A percentile compares a stretch with the other conserved stretches of the same genome.
Evolutionary conservation across 2,888 invertebrate species (phyloP).

Genomic region (Orchestes rusci): DNA sequence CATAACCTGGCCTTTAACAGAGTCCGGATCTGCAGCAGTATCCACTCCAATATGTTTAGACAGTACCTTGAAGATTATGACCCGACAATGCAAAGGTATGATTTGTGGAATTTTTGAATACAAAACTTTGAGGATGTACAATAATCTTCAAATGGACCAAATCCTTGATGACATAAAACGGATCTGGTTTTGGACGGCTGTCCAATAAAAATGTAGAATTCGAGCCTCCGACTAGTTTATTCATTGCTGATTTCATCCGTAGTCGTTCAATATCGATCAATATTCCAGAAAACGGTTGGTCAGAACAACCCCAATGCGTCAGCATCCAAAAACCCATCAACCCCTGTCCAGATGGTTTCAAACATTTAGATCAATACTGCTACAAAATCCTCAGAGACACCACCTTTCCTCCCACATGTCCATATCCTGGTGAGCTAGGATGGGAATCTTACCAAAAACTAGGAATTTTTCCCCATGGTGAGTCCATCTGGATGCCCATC

Average conservation of each 20-base stretch:
- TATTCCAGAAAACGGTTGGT: too few relatives aligned
- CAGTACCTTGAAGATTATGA: not conserved
- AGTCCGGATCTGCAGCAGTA: too few relatives aligned
- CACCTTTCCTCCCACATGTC: conserved; percentile 29
- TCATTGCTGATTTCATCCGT: too few relatives aligned
- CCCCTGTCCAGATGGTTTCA: conserved; percentile 26
- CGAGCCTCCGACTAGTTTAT: too few relatives aligned
- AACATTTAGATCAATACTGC: conserved; percentile 16
- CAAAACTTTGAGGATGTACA: too few relatives aligned
- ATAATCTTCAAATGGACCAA: too few relatives aligned
- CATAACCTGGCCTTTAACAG: too few relatives aligned
- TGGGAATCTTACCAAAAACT: conserved; percentile 26
- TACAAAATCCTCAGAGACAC: conserved; percentile 21
- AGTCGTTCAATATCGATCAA: too few relatives aligned
- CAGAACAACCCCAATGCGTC: conserved; percentile 16
- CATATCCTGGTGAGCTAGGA: conserved; percentile 25
- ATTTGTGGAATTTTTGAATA: too few relatives aligned
- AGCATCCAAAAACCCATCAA: conserved; percentile 19
- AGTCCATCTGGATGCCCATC: conserved; percentile 33
- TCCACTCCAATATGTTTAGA: not conserved
- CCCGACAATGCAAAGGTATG: not conserved
- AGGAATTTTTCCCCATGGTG: conserved; percentile 3
- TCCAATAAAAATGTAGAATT: too few relatives aligned
- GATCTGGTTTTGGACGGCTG: too few relatives aligned
- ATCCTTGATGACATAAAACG: too few relatives aligned